Conservation (phyloP, 2,797 vertebrate species). For the Neosilurus hyrtlii region DNA sequence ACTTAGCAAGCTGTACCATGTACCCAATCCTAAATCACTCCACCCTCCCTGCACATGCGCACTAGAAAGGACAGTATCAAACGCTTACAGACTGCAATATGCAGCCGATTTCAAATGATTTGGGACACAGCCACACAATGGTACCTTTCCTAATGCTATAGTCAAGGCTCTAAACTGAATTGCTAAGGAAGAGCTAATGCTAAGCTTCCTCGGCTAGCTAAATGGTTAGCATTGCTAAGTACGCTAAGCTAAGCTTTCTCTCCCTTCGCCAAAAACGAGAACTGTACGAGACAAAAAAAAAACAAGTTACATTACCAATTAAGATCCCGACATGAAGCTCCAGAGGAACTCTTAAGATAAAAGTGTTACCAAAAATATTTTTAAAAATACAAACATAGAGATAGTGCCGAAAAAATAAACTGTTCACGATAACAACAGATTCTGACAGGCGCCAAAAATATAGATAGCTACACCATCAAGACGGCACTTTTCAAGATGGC, state of each 20-base stretch:
- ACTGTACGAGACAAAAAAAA: conserved; percentile 54
- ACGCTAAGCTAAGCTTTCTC: not conserved
- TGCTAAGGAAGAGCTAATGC: conserved; percentile 1
- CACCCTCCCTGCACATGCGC: not conserved
- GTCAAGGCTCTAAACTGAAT: not conserved
- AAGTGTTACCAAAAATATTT: conserved; percentile 40
- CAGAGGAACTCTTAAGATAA: conserved; percentile 57
- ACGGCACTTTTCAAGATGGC: conserved; percentile 81
- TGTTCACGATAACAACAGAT: conserved; percentile 69
- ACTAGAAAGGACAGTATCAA: not conserved
- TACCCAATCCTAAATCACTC: not conserved
- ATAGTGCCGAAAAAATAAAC: conserved; percentile 43
- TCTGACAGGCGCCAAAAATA: conserved; percentile 75
- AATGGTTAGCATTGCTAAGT: not conserved
- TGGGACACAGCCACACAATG: not conserved
- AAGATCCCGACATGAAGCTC: conserved; percentile 68
- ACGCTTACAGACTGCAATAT: not conserved
- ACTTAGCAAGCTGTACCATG: not conserved
- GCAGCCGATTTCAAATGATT: fast-evolving
- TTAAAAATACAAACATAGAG: conserved; percentile 29
- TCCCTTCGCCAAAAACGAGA: conserved; percentile 56
- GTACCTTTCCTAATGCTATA: not conserved
- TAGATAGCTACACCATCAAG: conserved; percentile 59
- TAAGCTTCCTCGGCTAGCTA: not conserved
- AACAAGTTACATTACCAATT: conserved; percentile 69